Conservation (phyloP, 2,797 vertebrate genomes). For the Enteromius unitaeniatus region DNA sequence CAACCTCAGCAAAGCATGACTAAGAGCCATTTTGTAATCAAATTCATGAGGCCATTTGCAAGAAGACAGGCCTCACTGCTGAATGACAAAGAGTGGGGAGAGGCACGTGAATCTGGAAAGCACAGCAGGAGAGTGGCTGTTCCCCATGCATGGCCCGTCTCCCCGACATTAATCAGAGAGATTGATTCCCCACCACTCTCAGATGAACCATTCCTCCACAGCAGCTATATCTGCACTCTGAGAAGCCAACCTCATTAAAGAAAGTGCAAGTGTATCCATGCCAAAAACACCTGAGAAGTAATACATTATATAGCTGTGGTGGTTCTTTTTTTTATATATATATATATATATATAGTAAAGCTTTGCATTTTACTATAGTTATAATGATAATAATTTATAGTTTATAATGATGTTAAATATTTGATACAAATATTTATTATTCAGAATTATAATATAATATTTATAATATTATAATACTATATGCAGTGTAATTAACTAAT, state of each 20-base stretch:
- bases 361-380: background rate
- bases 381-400: no score
- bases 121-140: conserved; percentile 26
- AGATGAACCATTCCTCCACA: conserved; percentile 50
- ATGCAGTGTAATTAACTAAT: background rate
- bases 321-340: background rate
- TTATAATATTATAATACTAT: background rate
- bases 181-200: conserved; percentile 61
- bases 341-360: background rate
- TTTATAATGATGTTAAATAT: no score
- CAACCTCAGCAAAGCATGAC: conserved; percentile 64
- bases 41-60: conserved; percentile 51
- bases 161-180: conserved; percentile 65
- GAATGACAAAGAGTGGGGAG: conserved; percentile 36
- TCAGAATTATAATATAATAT: background rate
- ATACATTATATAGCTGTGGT: background rate
- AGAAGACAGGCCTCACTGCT: conserved; percentile 44
- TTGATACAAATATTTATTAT: background rate
- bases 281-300: conserved; percentile 2
- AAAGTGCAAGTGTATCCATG: conserved; percentile 61
- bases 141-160: conserved; percentile 14
- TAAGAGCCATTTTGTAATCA: conserved; percentile 61
- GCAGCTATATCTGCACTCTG: conserved; percentile 27
- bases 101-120: conserved; percentile 6
- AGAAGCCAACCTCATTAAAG: conserved; percentile 59